Evolutionary conservation across 2,113 vertebrate genomes (phyloP).

Genomic region (Hippocampus comes): DNA sequence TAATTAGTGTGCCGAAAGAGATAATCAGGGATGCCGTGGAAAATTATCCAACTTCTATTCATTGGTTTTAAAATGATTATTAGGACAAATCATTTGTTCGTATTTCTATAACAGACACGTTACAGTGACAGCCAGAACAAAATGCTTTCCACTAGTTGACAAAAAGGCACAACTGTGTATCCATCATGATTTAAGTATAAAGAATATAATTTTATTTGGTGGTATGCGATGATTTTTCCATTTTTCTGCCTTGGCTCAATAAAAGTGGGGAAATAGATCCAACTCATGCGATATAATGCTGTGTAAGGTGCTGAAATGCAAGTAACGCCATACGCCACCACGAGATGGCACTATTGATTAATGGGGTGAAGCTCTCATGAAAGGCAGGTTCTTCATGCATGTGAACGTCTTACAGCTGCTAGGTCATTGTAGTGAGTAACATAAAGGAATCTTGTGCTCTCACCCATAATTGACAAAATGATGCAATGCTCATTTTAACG

Average conservation of each 20-base stretch:
- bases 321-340: slow-evolving; percentile 33
- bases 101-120: no score
- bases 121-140: no score
- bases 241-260: neutral
- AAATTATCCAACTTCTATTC: no score
- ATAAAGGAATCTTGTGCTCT: neutral
- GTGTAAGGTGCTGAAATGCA: neutral
- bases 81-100: no score
- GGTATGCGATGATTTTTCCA: neutral
- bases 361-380: slow-evolving; percentile 1
- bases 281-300: neutral
- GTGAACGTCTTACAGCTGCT: slow-evolving; percentile 4
- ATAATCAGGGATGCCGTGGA: no score
- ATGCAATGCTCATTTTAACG: slow-evolving; percentile 8
- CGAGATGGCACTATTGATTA: slow-evolving; percentile 66
- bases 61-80: no score
- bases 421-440: neutral
- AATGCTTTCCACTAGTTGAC: neutral
- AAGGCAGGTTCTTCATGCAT: neutral
- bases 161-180: neutral
- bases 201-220: neutral
- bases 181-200: neutral
- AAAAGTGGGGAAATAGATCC: neutral
- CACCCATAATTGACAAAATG: neutral
- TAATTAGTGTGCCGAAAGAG: no score